Conservation (phyloP, 2,797 vertebrate species). For the Kryptopterus vitreolus region DNA sequence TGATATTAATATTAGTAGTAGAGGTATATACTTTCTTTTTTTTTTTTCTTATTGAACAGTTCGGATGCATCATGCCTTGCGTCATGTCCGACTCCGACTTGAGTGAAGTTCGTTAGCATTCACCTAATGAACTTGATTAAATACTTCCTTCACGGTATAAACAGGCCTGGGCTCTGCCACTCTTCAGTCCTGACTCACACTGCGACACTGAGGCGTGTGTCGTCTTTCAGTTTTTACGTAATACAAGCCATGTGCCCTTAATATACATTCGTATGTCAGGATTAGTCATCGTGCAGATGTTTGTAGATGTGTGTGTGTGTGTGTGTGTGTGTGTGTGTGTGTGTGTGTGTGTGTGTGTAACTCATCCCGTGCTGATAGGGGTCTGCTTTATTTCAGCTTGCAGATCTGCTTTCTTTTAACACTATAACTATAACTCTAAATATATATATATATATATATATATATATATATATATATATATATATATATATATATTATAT, state of each 20-base stretch:
- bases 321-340: slow-evolving; percentile 32
- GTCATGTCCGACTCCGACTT: background rate
- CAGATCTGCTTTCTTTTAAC: slow-evolving; percentile 39
- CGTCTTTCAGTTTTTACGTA: background rate
- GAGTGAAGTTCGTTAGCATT: background rate
- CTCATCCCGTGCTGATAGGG: slow-evolving; percentile 39
- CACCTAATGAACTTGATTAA: no score
- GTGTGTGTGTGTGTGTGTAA: slow-evolving; percentile 29
- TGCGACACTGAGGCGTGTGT: background rate
- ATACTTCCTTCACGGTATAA: no score
- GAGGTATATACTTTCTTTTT: no score
- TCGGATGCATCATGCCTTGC: background rate
- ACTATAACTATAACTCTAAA: slow-evolving; percentile 15
- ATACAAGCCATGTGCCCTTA: background rate
- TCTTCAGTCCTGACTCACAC: background rate
- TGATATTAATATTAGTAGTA: no score
- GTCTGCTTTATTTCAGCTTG: slow-evolving; percentile 35
- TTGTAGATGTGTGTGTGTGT: background rate
- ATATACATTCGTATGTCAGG: background rate
- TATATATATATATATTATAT: slow-evolving; percentile 14
- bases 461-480: background rate
- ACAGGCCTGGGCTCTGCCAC: background rate
- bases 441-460: background rate
- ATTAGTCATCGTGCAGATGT: background rate
- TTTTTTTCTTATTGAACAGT: background rate